Percentiles rank a stretch among this genome's conserved stretches.
These are phyloP conservation scores for Morelia viridis DNA, from an alignment of 2,797 vertebrate species.

Conservation along the genomic window DNA sequence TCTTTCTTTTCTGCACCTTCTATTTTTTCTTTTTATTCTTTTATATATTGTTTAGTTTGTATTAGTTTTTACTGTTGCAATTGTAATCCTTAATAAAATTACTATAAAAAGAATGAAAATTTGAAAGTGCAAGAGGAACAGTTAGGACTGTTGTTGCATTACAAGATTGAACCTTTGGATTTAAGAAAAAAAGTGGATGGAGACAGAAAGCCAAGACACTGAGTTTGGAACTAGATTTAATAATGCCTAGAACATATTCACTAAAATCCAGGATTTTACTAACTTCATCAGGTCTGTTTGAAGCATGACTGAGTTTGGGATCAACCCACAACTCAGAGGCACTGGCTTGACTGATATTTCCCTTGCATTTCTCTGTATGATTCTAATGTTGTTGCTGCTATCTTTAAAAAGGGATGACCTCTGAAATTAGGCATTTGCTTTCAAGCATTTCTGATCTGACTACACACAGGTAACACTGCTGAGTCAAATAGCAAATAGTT, in stretches of 20 bases:
- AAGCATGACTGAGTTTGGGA: not conserved
- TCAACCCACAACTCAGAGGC: not conserved
- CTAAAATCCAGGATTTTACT: not conserved
- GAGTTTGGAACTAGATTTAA: not conserved
- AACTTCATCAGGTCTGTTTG: not conserved
- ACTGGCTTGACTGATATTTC: not conserved
- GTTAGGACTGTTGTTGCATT: not conserved
- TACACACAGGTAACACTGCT: not conserved
- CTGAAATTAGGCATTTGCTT: not conserved
- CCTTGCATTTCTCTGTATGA: not conserved
- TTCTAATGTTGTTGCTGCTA: not conserved
- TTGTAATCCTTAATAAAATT: too few species aligned
- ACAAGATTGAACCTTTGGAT: not conserved
- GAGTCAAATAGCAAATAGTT: not conserved
- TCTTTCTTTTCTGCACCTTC: too few species aligned
- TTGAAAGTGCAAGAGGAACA: fast-evolving
- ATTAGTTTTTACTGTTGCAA: too few species aligned
- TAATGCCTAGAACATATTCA: not conserved
- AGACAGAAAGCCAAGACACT: not conserved
- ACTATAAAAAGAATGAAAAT: too few species aligned
- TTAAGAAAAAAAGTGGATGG: not conserved
- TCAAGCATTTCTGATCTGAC: not conserved
- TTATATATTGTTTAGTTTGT: too few species aligned
- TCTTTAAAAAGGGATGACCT: not conserved
- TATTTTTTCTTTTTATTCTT: too few species aligned